phyloP scores from a whole-genome alignment of 2,797 vertebrate species.

The Cygnus olor region DNA sequence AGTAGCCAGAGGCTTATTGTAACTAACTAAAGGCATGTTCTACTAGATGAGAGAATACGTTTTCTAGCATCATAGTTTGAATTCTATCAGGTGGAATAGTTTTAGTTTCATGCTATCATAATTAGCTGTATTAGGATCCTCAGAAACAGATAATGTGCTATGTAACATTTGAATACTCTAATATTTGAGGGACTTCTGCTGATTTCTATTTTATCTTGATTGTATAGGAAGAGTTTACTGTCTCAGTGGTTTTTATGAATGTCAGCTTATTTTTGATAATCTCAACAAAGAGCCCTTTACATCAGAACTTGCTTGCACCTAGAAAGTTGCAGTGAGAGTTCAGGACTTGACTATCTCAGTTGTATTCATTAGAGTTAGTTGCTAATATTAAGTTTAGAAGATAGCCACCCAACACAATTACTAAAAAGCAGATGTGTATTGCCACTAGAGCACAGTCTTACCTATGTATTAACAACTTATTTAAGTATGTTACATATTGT shows the following conservation, averaged over 20 bases:
- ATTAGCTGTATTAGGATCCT: background rate
- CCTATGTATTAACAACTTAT: background rate
- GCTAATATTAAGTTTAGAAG: background rate
- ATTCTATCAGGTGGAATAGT: background rate
- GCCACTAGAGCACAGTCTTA: background rate
- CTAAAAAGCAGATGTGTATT: background rate
- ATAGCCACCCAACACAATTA: background rate
- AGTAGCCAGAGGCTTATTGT: background rate
- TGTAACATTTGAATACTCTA: background rate
- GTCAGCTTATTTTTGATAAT: background rate
- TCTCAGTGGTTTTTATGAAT: background rate
- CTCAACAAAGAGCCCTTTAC: background rate
- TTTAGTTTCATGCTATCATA: background rate
- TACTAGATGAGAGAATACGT: background rate
- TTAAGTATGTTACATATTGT: background rate
- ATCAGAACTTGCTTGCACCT: background rate
- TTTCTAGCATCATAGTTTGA: background rate
- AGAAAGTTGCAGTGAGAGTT: background rate
- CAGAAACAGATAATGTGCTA: background rate
- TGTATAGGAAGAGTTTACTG: background rate
- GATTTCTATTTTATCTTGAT: background rate
- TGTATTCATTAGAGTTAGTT: background rate
- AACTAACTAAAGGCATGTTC: background rate
- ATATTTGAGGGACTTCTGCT: background rate
- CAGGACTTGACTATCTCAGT: background rate